Conservation (phyloP, 2,797 vertebrate species). For the Carduelis carduelis region DNA sequence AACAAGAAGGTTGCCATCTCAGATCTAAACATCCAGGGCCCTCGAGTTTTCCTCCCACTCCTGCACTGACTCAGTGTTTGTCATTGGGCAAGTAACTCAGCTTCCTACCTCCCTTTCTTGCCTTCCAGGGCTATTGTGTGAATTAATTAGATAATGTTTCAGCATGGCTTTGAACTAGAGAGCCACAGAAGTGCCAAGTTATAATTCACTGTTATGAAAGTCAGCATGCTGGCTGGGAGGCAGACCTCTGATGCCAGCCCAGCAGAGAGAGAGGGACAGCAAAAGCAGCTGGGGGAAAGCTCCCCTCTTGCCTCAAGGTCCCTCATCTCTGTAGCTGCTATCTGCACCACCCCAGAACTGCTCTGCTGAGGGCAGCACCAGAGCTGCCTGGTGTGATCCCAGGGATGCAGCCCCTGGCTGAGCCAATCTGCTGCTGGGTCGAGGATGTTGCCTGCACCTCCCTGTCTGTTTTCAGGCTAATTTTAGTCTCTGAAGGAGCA, state of each 20-base stretch:
- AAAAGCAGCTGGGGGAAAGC: accelerated
- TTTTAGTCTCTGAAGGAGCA: neutral
- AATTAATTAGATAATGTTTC: constrained; percentile 57
- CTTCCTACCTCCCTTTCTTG: constrained; percentile 11
- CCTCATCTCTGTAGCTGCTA: neutral
- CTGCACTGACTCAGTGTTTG: constrained; percentile 33
- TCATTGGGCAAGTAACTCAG: neutral
- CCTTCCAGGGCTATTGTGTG: constrained; percentile 22
- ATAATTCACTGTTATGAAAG: constrained; percentile 30
- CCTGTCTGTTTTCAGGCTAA: neutral
- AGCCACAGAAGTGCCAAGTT: neutral
- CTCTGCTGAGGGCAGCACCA: neutral
- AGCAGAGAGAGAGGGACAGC: accelerated
- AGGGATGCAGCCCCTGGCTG: neutral
- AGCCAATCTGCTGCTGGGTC: accelerated
- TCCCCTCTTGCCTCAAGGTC: neutral
- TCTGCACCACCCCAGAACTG: neutral
- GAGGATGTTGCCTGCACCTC: neutral
- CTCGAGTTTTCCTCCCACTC: constrained; percentile 34
- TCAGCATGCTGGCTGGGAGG: accelerated
- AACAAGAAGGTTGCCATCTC: neutral
- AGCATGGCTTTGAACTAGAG: neutral
- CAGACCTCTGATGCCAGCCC: neutral
- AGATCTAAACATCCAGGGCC: neutral
- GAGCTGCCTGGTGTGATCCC: neutral